Evolutionary conservation across 2,888 invertebrate species (phyloP).

Genomic region (Drosophila niveifrons): DNA sequence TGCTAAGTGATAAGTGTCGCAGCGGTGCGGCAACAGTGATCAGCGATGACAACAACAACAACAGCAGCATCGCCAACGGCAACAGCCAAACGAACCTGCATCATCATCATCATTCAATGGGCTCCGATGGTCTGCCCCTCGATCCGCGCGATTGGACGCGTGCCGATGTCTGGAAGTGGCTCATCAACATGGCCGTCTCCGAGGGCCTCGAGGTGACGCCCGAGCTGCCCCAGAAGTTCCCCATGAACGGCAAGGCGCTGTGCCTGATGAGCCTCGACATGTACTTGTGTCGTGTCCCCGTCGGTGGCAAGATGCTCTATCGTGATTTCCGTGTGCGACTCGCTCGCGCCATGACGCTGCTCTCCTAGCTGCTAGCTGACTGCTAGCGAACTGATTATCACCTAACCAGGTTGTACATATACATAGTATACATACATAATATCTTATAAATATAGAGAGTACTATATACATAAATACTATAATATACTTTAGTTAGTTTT

Average conservation of each 20-base stretch:
- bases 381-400: conserved; percentile 12
- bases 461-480: conserved; percentile 9
- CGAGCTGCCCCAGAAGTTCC: conserved; percentile 87
- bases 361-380: conserved; percentile 61
- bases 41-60: conserved; percentile 61
- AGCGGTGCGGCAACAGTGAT: conserved; percentile 52
- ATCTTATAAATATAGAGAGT: background rate
- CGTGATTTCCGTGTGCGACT: conserved; percentile 90
- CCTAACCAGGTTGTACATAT: conserved; percentile 66
- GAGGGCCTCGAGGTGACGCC: conserved; percentile 85
- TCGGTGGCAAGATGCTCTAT: conserved; percentile 89
- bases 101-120: conserved; percentile 61
- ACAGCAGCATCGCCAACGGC: conserved; percentile 47
- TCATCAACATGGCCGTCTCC: conserved; percentile 87
- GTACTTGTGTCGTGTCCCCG: conserved; percentile 90
- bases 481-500: conserved; percentile 11
- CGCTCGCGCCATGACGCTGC: conserved; percentile 88
- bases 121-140: conserved; percentile 85
- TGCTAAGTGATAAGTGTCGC: conserved; percentile 66
- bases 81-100: conserved; percentile 52
- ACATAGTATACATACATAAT: conserved; percentile 42
- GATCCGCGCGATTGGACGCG: conserved; percentile 91
- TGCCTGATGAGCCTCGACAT: conserved; percentile 92
- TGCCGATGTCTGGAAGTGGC: conserved; percentile 90
- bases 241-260: conserved; percentile 93